phyloP scores from a whole-genome alignment of 2,797 vertebrate genomes.

The Tapirus indicus region DNA sequence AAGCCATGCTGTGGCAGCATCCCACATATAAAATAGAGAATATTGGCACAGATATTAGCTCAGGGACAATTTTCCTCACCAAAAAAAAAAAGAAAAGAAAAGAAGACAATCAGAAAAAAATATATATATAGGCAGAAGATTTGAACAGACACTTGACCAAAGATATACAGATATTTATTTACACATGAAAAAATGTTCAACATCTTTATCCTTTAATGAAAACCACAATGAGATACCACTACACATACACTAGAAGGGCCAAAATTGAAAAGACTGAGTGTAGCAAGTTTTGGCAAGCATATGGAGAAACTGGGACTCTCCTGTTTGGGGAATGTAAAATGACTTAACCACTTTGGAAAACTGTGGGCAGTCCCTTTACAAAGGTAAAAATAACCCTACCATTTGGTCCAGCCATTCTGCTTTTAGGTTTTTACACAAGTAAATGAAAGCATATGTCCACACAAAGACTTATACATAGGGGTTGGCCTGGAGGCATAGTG shows the following conservation, averaged over 20 bases:
- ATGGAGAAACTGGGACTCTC: background rate
- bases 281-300: background rate
- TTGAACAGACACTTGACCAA: background rate
- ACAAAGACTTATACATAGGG: background rate
- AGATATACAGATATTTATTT: constrained; percentile 9
- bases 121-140: background rate
- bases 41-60: too few relatives aligned
- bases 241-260: background rate
- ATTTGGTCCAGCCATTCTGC: background rate
- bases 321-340: background rate
- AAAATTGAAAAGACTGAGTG: background rate
- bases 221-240: background rate
- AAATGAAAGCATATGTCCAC: background rate
- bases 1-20: too few relatives aligned
- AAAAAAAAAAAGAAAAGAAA: too few relatives aligned
- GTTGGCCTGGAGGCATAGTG: too few relatives aligned
- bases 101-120: background rate
- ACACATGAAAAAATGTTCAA: background rate
- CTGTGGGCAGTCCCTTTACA: background rate
- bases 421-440: background rate
- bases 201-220: background rate
- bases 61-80: too few relatives aligned
- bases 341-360: background rate
- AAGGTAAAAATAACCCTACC: background rate
- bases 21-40: too few relatives aligned